A percentile compares a stretch with the other conserved stretches of the same genome.
Evolutionary conservation across 1,140 invertebrate species (phyloP).

Genomic region (Cydia amplana): DNA sequence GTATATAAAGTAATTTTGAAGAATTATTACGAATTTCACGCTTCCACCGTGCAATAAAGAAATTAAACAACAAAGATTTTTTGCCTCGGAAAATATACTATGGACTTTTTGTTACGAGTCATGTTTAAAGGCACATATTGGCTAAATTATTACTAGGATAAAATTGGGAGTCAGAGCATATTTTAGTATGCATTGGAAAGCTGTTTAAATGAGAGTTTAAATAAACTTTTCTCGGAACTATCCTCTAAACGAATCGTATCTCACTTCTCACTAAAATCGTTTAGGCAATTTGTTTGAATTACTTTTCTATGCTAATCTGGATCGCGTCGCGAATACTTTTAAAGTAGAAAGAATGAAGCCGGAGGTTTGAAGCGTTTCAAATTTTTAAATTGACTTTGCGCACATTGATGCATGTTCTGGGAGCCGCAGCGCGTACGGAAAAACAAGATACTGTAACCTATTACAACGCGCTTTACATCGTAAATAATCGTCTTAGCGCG

Average conservation of each 20-base stretch:
- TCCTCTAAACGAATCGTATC: slow-evolving; percentile 60
- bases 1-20: slow-evolving; percentile 65
- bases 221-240: slow-evolving; percentile 44
- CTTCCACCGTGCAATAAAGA: slow-evolving; percentile 47
- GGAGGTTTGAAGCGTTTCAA: slow-evolving; percentile 41
- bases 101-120: background rate
- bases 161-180: background rate
- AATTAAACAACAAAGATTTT: slow-evolving; percentile 57
- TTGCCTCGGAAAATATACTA: slow-evolving; percentile 34
- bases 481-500: slow-evolving; percentile 73
- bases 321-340: slow-evolving; percentile 68
- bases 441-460: slow-evolving; percentile 67
- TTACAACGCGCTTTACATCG: slow-evolving; percentile 65
- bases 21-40: slow-evolving; percentile 56
- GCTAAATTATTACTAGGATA: background rate
- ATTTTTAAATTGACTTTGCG: slow-evolving; percentile 51
- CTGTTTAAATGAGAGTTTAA: slow-evolving; percentile 44
- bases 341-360: slow-evolving; percentile 52
- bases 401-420: slow-evolving; percentile 63
- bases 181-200: slow-evolving; percentile 2
- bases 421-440: slow-evolving; percentile 58
- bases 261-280: slow-evolving; percentile 66
- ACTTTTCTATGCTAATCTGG: slow-evolving; percentile 72
- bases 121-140: background rate
- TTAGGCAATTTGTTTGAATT: slow-evolving; percentile 75